phyloP scores from a whole-genome alignment of 2,113 vertebrate species.

The Psammodynastes pulverulentus region DNA sequence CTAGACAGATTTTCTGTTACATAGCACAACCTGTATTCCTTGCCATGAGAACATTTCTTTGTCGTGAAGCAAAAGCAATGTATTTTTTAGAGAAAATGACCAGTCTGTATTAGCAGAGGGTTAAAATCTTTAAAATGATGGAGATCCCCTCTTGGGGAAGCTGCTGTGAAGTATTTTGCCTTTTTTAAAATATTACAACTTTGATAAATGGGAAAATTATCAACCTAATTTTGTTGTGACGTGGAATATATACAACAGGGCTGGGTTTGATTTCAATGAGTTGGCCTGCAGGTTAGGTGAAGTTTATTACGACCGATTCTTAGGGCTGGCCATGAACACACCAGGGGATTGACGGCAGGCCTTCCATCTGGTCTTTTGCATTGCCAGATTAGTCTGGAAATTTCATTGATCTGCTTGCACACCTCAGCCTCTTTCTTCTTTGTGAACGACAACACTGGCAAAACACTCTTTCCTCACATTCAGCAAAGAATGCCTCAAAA shows the following conservation, averaged over 20 bases:
- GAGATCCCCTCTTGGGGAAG: neutral
- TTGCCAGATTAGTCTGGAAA: neutral
- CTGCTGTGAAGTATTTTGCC: neutral
- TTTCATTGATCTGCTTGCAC: neutral
- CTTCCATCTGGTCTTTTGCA: neutral
- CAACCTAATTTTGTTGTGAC: neutral
- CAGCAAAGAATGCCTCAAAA: neutral
- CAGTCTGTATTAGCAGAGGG: neutral
- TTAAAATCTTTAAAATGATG: neutral
- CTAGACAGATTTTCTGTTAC: constrained; percentile 25
- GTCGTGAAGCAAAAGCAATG: constrained; percentile 15
- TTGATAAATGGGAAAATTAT: neutral
- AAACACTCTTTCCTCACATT: neutral
- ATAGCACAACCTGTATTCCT: neutral
- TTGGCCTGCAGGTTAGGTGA: neutral
- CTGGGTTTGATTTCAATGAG: neutral
- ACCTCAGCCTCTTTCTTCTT: too few species aligned
- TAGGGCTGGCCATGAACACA: too few species aligned
- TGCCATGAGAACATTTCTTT: neutral
- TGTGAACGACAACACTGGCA: neutral
- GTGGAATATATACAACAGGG: neutral
- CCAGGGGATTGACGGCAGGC: neutral
- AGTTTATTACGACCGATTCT: neutral
- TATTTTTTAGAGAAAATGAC: constrained; percentile 13
- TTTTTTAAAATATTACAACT: neutral